Evolutionary conservation across 2,888 invertebrate species (phyloP), one percentile per base, ranked within the genome.

Genomic region (Margaritifera margaritifera): DNA sequence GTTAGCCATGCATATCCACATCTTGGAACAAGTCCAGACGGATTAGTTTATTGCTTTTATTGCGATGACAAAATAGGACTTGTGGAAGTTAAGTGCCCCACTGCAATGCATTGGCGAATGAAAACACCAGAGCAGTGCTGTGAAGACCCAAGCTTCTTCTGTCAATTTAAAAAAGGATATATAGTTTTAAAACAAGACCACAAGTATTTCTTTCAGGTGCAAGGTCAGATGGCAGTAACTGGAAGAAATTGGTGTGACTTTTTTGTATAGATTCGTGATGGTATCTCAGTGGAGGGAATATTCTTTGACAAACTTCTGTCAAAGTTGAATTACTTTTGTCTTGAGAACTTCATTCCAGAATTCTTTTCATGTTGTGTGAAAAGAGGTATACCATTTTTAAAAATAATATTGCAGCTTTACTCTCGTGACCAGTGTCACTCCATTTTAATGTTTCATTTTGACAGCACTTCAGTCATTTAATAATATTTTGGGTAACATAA

Each of bases 211-310:
- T 58, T 58, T 58, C 58, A 58, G 27, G 58, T 58, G 19, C 20
- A n/a, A 27, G 58, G 58, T n/a, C 58, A 58, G 22, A 58, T 58
- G 58, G 58, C n/a, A 20, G 24, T 58, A 58, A n/a, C 58, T 19
- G n/a, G 6, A 24, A 24, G 58, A 24, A 58, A 58, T 19, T 58
- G 58, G 58, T 24, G 58, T 58, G 58, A 58, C 24, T 58, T 58
- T 6, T 24, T 58, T n/a, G 27, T 58, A n/a, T 58, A 27, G 58
- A 58, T 27, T 25, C 19, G n/a, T n/a, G 27, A 6, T 20, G 58
- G 58, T 19, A 58, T 27, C 27, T 27, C 27, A 27, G 27, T 27
- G 27, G 5, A 27, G 27, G 5, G 27, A 27, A 27, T 27, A 27
- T 27, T 27, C 27, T 27, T 27, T 27, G 27, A 27, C 2, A 27